These are phyloP conservation scores for Dendrocincla tyrannina DNA, from an alignment of 2,797 vertebrate species.

Conservation along the genomic window DNA sequence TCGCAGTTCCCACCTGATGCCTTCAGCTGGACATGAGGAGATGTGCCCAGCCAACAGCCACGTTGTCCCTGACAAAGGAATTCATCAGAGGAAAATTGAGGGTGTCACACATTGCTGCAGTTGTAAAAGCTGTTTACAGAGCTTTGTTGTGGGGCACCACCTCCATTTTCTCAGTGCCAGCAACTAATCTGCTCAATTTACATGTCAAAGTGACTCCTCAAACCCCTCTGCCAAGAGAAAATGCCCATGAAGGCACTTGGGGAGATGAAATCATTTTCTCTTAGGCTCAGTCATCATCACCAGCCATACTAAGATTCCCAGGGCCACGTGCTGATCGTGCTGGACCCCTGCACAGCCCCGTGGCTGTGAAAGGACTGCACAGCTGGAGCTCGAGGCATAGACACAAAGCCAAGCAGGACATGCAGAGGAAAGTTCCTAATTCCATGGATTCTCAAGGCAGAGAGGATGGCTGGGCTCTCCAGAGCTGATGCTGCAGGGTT, in stretches of 20 bases:
- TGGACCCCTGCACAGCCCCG: not conserved
- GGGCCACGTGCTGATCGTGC: not conserved
- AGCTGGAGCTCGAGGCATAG: not conserved
- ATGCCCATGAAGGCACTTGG: not conserved
- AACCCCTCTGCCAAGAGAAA: not conserved
- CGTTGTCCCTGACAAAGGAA: not conserved
- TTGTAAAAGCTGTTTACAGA: not conserved
- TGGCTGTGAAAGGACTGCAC: not conserved
- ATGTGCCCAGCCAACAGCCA: not conserved
- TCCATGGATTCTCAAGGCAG: not conserved
- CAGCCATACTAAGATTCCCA: not conserved
- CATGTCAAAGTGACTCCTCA: not conserved
- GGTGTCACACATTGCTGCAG: not conserved
- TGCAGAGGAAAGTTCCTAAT: not conserved
- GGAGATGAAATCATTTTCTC: not conserved
- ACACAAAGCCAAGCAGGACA: not conserved
- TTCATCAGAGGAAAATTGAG: not conserved
- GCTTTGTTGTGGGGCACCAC: not conserved
- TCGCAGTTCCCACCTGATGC: not conserved
- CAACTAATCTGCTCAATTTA: not conserved
- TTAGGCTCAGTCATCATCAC: not conserved
- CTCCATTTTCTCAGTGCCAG: constrained; percentile 20
- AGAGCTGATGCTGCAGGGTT: not conserved
- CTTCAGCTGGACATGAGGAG: not conserved
- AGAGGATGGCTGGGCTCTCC: not conserved